phyloP scores from a whole-genome alignment of 2,797 vertebrate genomes.

The Argya squamiceps region DNA sequence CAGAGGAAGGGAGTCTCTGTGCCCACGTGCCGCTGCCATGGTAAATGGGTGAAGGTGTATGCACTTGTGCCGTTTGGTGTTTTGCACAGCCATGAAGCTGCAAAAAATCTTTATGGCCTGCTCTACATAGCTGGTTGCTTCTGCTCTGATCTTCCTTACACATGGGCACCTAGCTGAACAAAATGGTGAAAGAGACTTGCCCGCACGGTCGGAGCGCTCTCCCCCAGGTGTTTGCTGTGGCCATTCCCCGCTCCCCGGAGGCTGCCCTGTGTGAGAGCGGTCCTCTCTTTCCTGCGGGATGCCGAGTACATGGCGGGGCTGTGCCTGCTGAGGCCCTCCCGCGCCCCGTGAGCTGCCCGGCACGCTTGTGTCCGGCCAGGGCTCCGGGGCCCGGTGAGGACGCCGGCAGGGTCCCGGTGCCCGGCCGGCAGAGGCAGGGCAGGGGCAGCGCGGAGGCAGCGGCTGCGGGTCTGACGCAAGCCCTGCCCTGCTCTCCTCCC shows the following conservation, averaged over 20 bases:
- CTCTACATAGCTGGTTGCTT: background rate
- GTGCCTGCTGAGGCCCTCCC: background rate
- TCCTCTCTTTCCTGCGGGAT: fast-evolving
- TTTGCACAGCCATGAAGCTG: background rate
- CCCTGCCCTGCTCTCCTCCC: background rate
- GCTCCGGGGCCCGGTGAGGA: background rate
- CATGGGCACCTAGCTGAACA: fast-evolving
- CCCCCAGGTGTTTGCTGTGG: fast-evolving
- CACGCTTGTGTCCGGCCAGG: background rate
- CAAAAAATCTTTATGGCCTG: background rate
- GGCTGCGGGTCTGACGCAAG: background rate
- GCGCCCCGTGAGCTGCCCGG: background rate
- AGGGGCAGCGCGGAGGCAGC: background rate
- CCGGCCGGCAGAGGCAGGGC: background rate
- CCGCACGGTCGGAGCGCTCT: fast-evolving
- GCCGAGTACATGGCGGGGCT: background rate
- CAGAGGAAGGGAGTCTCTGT: background rate
- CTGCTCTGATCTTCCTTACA: background rate
- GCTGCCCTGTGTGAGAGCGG: fast-evolving
- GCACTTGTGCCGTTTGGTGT: background rate
- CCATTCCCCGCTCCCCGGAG: fast-evolving
- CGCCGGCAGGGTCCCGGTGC: background rate
- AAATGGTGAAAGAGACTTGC: background rate
- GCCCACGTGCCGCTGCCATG: fast-evolving
- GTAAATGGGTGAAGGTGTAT: background rate